Evolutionary conservation across 2,113 vertebrate genomes (phyloP), one percentile per base, ranked within the genome.

Genomic region (Sinocyclocheilus anshuiensis): DNA sequence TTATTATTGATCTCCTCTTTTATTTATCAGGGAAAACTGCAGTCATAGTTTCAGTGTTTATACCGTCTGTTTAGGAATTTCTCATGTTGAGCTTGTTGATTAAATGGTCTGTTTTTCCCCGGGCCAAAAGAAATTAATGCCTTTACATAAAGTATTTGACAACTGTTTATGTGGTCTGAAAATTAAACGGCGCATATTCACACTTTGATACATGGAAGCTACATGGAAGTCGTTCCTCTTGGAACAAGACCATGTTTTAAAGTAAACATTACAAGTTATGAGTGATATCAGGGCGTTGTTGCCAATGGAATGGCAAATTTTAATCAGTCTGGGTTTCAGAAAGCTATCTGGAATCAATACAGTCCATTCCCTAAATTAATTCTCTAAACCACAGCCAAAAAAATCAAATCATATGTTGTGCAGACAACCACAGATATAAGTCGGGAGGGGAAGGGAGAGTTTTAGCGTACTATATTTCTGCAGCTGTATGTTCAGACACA

Each of bases 311-410:
- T 15, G 72, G 16, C 16, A 39, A 42, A 45, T 82, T 59, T 59
- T 55, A 65, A 84, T 77, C 81, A 33, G 87, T 65, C 77, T 53
- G 50, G 90, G 87, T 42, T 89, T 36, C 48, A 76, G 0, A 55
- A 89, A 81, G 80, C 53, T 80, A 87, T 91, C 92, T 94, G 92
- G 92, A 93, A 92, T 84, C 84, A 88, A 92, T 94, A 61, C 86
- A 90, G 1, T 55, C 45, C 48, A 57, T 80, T 89, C 78, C 83
- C 84, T 67, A 83, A 92, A 89, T 86, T 89, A 86, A 89, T 90
- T n/a, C 81, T 88, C n/a, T 67, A 77, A 86, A 88, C 45, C 12
- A 76, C 85, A 36, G 89, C 88, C 72, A 83, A 91, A 93, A 92
- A 91, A 92, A 91, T 90, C 82, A 87, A 92, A 90, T 83, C 89